Evolutionary conservation across 2,888 invertebrate genomes (phyloP).

Genomic region (Neoitamus cyanurus): DNA sequence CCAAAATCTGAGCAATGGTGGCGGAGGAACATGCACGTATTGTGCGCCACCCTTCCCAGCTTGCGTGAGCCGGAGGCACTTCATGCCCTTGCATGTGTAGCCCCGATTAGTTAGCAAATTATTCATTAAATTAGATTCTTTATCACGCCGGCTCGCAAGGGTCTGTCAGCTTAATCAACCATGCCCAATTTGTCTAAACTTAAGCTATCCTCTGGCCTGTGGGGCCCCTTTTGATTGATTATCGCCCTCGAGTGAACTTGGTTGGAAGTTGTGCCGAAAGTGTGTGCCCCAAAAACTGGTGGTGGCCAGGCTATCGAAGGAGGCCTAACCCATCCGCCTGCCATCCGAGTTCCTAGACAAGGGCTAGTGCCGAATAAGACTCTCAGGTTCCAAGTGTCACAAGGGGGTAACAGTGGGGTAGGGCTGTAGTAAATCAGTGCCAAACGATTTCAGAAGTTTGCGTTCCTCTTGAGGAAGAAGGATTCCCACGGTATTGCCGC

Average conservation of each 20-base stretch:
- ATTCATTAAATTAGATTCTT: constrained; percentile 40
- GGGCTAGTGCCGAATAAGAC: not conserved
- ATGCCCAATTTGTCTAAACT: constrained; percentile 37
- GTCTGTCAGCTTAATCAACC: constrained; percentile 42
- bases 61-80: constrained; percentile 31
- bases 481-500: not conserved
- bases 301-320: not conserved
- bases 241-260: constrained; percentile 28
- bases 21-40: not conserved
- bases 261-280: not conserved
- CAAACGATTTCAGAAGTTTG: not conserved
- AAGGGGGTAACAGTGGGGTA: not conserved
- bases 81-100: constrained; percentile 38
- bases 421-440: not conserved
- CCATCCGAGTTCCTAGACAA: not conserved
- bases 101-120: constrained; percentile 34
- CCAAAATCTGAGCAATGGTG: not conserved
- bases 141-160: constrained; percentile 36
- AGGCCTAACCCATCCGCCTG: not conserved
- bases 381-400: not conserved
- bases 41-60: not conserved
- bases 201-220: constrained; percentile 13
- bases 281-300: not conserved
- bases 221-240: constrained; percentile 23
- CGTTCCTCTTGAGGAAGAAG: not conserved